phyloP scores from a whole-genome alignment of 2,113 vertebrate genomes.

The Egretta garzetta region DNA sequence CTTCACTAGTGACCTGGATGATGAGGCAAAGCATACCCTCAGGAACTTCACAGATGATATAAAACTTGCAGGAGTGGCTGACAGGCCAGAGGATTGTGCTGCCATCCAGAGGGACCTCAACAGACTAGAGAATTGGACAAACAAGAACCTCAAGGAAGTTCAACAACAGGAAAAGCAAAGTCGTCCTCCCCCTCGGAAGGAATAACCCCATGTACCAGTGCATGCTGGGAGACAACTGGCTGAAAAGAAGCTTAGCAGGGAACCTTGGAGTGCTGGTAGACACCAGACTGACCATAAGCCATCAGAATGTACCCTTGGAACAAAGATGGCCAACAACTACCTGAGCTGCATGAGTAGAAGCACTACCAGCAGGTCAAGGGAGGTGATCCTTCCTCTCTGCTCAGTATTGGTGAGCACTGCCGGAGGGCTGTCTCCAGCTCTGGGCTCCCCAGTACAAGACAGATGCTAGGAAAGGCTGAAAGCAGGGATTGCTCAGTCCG shows the following conservation, averaged over 20 bases:
- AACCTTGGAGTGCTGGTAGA: not conserved
- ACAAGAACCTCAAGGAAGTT: not conserved
- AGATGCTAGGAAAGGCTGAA: not conserved
- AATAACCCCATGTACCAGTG: not conserved
- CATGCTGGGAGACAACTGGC: not conserved
- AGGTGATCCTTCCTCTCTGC: not conserved
- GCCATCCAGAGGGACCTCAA: not conserved
- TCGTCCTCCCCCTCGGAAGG: not conserved
- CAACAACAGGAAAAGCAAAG: not conserved
- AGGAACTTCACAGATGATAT: not conserved
- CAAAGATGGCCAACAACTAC: not conserved
- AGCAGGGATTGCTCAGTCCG: not conserved
- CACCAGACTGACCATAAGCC: not conserved
- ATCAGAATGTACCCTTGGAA: not conserved
- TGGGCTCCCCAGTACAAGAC: not conserved
- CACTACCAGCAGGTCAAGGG: not conserved
- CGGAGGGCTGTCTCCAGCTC: not conserved
- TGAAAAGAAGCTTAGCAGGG: not conserved
- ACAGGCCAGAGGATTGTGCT: not conserved
- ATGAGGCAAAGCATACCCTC: not conserved
- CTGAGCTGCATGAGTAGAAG: not conserved
- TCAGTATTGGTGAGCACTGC: not conserved
- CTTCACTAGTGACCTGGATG: not conserved
- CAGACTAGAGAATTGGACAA: not conserved
- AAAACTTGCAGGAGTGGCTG: not conserved